Base-by-base conservation (phyloP, 2,888 invertebrate species). In the Aleiodes leptofemur region DNA sequence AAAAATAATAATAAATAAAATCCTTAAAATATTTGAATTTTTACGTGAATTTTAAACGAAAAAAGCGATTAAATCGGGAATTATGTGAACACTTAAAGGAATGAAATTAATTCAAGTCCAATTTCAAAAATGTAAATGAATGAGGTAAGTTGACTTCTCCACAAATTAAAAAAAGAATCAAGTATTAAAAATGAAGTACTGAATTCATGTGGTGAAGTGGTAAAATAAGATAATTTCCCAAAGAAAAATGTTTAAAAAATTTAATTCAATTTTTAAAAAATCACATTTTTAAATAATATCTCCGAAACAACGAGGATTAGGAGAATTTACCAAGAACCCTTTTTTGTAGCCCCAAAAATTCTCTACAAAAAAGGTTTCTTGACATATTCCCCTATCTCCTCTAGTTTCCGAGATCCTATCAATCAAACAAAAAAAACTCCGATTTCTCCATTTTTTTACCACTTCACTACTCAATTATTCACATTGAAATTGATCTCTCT, bases 71-170 rank as follows among this genome's bases (percentile, higher is more conserved):
- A 3, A 13, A 9, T 34, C 31, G 31, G 16, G 16, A 13, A 6
- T 34, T 31, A 6, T 6, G 43, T 43, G 43, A 43, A 43, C 11
- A 43, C 7, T 9, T 8, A 3, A 38, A 7, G 43, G 43, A 43
- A 43, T 43, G 0, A 43, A 43, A 43, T 23, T n/a, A 48, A 64
- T 48, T 64, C 4, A 43, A 64, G 64, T 48, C 43, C 64, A 64
- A 61, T 61, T 48, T 13, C 16, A 48, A 38, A 6, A 55, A 64
- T 48, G 23, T 64, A 55, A 43, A 73, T 29, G 73, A 66, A 73
- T 73, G 73, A 73, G 73, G 73, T 73, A 68, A 73, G 73, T 73
- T 73, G 73, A 73, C 73, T 73, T 73, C 11, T 14, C 16, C 31
- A 16, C 23, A 53, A 43, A 34, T 34, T 31, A 34, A 31, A 56